Evolutionary conservation across 2,113 vertebrate species (phyloP).

Genomic region (Corythornis vintsioides): DNA sequence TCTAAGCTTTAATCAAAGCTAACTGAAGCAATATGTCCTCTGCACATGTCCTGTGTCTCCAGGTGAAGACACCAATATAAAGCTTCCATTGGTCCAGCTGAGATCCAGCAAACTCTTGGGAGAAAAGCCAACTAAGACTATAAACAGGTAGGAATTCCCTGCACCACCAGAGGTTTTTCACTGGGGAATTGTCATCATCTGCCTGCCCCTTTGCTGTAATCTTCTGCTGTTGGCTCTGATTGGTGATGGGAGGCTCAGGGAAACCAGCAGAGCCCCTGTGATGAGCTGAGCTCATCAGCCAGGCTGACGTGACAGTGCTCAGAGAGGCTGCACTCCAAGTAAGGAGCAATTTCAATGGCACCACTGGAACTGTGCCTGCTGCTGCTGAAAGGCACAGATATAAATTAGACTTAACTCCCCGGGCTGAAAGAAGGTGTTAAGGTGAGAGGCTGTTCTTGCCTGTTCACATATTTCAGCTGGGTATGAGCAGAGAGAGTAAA

Average conservation of each 20-base stretch:
- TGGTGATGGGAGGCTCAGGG: neutral
- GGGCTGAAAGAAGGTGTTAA: neutral
- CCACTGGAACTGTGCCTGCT: neutral
- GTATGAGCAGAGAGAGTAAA: neutral
- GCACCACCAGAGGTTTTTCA: accelerated
- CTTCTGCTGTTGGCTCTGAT: neutral
- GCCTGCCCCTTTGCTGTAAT: neutral
- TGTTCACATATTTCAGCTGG: neutral
- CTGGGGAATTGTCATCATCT: neutral
- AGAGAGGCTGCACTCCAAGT: neutral
- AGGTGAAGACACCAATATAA: neutral
- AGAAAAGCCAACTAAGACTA: neutral
- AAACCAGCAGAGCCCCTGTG: neutral
- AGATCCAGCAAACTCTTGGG: neutral
- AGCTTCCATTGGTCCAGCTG: neutral
- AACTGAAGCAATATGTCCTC: neutral
- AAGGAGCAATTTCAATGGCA: neutral
- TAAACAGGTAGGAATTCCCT: neutral
- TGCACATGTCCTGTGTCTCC: neutral
- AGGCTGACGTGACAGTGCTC: neutral
- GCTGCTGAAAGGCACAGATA: neutral
- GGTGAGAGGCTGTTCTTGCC: neutral
- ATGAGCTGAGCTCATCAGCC: neutral
- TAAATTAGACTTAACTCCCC: constrained; percentile 12
- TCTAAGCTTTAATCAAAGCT: neutral